These are phyloP conservation scores for Macropis europaea DNA, from an alignment of 2,888 invertebrate genomes.

Conservation along the genomic window DNA sequence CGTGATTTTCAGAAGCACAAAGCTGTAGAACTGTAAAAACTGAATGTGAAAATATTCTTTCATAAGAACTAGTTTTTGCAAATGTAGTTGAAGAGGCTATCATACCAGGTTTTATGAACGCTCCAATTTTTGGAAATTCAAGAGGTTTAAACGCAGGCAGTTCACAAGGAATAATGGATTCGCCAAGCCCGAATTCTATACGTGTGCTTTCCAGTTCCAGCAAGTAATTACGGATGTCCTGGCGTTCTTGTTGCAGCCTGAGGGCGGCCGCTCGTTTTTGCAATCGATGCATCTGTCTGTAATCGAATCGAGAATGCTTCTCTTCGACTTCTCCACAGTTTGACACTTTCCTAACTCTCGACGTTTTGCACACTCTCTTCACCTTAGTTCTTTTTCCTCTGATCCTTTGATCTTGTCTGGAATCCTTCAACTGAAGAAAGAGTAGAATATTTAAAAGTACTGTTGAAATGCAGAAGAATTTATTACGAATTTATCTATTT, in stretches of 20 bases:
- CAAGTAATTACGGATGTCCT: conserved; percentile 46
- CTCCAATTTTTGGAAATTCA: conserved; percentile 67
- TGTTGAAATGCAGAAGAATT: not conserved
- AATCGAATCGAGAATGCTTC: conserved; percentile 32
- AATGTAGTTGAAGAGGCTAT: not conserved
- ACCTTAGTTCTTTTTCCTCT: not conserved
- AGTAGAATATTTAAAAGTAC: not conserved
- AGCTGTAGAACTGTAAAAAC: too few relatives aligned
- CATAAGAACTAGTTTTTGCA: too few relatives aligned
- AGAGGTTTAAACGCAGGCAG: conserved; percentile 55
- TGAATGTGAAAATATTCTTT: too few relatives aligned
- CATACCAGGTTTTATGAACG: conserved; percentile 63
- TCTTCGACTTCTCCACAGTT: conserved; percentile 17
- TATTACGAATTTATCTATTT: not conserved
- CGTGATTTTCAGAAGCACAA: too few relatives aligned
- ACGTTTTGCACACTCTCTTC: conserved; percentile 6
- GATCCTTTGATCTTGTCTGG: not conserved
- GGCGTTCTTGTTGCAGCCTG: conserved; percentile 46
- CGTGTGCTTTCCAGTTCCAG: conserved; percentile 29
- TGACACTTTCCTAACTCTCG: conserved; percentile 4
- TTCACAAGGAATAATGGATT: not conserved
- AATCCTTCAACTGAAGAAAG: not conserved
- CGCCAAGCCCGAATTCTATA: conserved; percentile 14
- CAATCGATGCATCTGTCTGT: conserved; percentile 29
- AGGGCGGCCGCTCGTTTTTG: conserved; percentile 31